A percentile compares a stretch with the other conserved stretches of the same genome.
Conservation (phyloP, 2,113 vertebrate species). For the Macroglossus sobrinus region DNA sequence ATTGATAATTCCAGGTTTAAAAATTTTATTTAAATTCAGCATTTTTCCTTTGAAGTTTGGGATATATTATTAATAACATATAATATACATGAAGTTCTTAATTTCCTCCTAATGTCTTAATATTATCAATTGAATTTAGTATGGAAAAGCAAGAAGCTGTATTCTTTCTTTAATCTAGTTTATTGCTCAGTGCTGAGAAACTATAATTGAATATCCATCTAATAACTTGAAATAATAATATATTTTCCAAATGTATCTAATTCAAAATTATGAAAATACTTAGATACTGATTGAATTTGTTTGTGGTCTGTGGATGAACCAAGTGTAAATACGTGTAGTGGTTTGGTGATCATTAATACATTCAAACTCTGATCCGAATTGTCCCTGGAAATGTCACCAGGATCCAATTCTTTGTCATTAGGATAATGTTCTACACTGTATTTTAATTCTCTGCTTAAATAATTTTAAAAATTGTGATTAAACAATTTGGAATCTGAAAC, state of each 20-base stretch:
- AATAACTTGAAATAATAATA: background rate
- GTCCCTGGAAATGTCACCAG: background rate
- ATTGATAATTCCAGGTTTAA: background rate
- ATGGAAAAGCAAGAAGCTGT: background rate
- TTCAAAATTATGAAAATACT: background rate
- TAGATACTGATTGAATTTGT: background rate
- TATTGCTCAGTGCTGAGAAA: background rate
- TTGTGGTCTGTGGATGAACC: background rate
- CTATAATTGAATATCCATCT: background rate
- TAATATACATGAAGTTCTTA: background rate
- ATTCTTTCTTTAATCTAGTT: background rate
- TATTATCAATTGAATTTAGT: background rate
- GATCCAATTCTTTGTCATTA: background rate
- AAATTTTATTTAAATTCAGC: background rate
- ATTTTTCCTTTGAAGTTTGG: background rate
- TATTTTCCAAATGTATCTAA: conserved; percentile 12
- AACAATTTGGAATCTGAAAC: background rate
- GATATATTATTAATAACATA: background rate
- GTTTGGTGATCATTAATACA: background rate
- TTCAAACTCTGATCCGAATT: background rate
- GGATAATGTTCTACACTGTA: background rate
- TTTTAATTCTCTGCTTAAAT: background rate
- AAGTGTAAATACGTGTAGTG: background rate
- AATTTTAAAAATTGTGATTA: background rate
- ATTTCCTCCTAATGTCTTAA: background rate